phyloP scores from a whole-genome alignment of 2,888 invertebrate genomes.

The Nephrotoma guestfalica region DNA sequence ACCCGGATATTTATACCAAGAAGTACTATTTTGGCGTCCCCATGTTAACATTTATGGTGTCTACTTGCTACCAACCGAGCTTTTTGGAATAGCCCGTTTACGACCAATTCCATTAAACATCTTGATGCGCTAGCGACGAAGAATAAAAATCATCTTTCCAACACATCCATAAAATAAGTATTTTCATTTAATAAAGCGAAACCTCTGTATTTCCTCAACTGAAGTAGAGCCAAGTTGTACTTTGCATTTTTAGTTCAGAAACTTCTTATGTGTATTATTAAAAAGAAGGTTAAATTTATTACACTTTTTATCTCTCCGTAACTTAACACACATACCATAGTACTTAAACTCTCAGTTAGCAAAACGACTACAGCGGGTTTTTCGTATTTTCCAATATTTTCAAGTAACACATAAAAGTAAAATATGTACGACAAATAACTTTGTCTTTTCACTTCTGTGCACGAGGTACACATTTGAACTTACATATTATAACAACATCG shows the following conservation, averaged over 20 bases:
- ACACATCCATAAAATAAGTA: not conserved
- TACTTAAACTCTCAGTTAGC: not conserved
- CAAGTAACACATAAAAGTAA: not conserved
- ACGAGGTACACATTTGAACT: not conserved
- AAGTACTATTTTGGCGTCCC: too few relatives aligned
- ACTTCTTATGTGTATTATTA: not conserved
- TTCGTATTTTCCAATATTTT: not conserved
- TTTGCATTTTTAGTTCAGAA: not conserved
- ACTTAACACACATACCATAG: not conserved
- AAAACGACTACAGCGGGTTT: not conserved
- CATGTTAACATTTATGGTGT: too few relatives aligned
- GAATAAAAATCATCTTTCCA: too few relatives aligned
- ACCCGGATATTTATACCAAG: too few relatives aligned
- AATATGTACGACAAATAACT: not conserved
- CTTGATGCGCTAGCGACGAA: too few relatives aligned
- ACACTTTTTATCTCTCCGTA: not conserved
- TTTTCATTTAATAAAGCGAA: not conserved
- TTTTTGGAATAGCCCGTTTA: too few relatives aligned
- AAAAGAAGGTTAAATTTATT: not conserved
- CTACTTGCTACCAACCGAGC: too few relatives aligned
- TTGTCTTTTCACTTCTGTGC: not conserved
- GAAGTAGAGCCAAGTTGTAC: not conserved
- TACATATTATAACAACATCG: not conserved
- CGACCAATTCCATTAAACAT: too few relatives aligned
- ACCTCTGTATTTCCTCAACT: not conserved